Evolutionary conservation across 2,113 vertebrate genomes (phyloP).

Genomic region (Paracyprichromis sp.): DNA sequence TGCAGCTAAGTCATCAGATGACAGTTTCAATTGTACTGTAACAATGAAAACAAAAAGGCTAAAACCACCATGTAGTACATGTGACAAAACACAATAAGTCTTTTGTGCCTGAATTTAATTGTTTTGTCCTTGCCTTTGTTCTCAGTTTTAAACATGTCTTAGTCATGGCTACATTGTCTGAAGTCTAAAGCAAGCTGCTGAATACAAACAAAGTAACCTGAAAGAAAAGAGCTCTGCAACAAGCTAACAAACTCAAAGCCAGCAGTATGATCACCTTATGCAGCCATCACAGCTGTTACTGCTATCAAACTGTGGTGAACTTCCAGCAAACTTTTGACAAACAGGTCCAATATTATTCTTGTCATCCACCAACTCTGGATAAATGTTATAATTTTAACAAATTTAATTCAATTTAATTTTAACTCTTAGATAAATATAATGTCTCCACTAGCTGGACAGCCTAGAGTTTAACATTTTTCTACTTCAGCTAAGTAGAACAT

Average conservation of each 20-base stretch:
- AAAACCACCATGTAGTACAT: fast-evolving
- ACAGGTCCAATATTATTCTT: not conserved
- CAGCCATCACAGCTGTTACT: not conserved
- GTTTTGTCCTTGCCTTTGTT: not conserved
- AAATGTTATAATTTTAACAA: not conserved
- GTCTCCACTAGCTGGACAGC: not conserved
- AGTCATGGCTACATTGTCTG: not conserved
- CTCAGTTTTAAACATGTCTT: not conserved
- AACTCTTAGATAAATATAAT: not conserved
- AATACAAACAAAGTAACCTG: not conserved
- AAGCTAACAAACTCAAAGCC: not conserved
- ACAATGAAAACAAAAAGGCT: not conserved
- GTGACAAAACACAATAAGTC: not conserved
- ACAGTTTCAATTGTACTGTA: not conserved
- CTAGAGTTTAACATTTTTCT: not conserved
- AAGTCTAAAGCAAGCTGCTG: not conserved
- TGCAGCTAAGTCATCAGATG: not conserved
- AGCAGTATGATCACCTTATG: not conserved
- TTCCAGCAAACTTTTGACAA: not conserved
- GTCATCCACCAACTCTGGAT: not conserved
- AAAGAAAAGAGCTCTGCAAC: not conserved
- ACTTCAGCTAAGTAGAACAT: not conserved
- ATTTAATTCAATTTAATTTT: not conserved
- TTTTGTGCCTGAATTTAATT: not conserved
- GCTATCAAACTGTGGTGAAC: not conserved